phyloP scores from a whole-genome alignment of 1,140 invertebrate genomes.

The Heliconius eleuchia region DNA sequence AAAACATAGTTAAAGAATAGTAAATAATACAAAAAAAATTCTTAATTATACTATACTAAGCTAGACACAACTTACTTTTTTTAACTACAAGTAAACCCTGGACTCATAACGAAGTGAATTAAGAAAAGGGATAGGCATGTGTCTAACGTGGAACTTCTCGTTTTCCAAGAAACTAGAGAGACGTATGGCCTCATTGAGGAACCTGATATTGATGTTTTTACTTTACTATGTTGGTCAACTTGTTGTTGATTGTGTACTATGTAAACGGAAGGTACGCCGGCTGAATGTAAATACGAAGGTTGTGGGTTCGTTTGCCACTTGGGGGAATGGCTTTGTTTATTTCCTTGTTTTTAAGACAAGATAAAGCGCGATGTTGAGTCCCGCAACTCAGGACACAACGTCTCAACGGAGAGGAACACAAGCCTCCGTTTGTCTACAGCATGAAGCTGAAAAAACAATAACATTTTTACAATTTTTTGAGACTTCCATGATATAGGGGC shows the following conservation, averaged over 20 bases:
- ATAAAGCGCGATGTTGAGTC: too few species aligned
- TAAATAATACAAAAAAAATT: background rate
- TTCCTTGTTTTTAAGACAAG: too few species aligned
- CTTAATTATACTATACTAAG: too few species aligned
- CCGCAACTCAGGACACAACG: too few species aligned
- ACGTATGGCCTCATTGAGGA: slow-evolving; percentile 54
- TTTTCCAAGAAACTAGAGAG: slow-evolving; percentile 65
- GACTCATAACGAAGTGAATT: slow-evolving; percentile 29
- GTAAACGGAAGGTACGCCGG: too few species aligned
- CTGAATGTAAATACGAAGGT: too few species aligned
- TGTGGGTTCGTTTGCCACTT: too few species aligned
- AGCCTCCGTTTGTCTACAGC: background rate
- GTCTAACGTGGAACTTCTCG: slow-evolving; percentile 50
- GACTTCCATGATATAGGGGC: too few species aligned
- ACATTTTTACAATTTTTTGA: too few species aligned
- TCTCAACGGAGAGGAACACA: too few species aligned
- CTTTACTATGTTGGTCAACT: slow-evolving; percentile 27
- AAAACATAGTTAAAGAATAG: background rate
- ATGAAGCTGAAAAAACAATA: background rate
- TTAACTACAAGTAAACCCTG: background rate
- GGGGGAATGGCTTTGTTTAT: too few species aligned
- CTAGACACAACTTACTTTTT: too few species aligned
- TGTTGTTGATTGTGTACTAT: background rate
- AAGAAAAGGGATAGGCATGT: slow-evolving; percentile 64
- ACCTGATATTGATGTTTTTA: slow-evolving; percentile 41